Evolutionary conservation across 2,888 invertebrate genomes (phyloP), one percentile per base, ranked within the genome.

Genomic region (Agrilus mali): DNA sequence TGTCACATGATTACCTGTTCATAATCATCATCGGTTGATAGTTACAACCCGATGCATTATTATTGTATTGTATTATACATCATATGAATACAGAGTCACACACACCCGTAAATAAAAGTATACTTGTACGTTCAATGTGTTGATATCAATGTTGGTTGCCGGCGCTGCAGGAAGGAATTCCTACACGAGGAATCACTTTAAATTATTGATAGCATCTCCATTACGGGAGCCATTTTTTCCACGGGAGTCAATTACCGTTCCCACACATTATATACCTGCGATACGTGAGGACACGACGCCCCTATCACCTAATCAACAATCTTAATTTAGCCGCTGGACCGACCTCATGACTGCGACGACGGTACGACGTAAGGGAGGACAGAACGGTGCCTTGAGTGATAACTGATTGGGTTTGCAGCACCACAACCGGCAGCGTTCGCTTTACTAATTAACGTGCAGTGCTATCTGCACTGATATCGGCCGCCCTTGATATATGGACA

Each of bases 401-500:
- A 55, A 54, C 54, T 52, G 53, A 54, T 53, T 52, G 52, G 53
- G 53, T 47, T 48, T 46, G 47, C 53, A 53, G 49, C 54, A 53
- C 54, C 54, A 53, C 52, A 45, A 49, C 53, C 52, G 52, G 51
- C 50, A 50, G 51, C 50, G 50, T 50, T 50, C 50, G 49, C 50
- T 53, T 53, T 55, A 57, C 56, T 57, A 57, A 57, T 57, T 57
- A 57, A 57, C 54, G 54, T 53, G 48, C 44, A 46, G 45, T 50
- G 50, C 47, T 53, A 55, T 55, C 55, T 53, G 41, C 42, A 41
- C 48, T 50, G 53, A 53, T 55, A 56, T 56, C 55, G 52, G 51
- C 46, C 51, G 40, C 49, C 48, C 53, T 55, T 64, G 63, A 64
- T 63, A 60, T 60, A 64, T 63, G 61, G 58, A 61, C 60, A 60